A percentile compares a stretch with the other conserved stretches of the same genome.
phyloP scores from a whole-genome alignment of 1,140 invertebrate genomes.

The Drosophila baimaii region DNA sequence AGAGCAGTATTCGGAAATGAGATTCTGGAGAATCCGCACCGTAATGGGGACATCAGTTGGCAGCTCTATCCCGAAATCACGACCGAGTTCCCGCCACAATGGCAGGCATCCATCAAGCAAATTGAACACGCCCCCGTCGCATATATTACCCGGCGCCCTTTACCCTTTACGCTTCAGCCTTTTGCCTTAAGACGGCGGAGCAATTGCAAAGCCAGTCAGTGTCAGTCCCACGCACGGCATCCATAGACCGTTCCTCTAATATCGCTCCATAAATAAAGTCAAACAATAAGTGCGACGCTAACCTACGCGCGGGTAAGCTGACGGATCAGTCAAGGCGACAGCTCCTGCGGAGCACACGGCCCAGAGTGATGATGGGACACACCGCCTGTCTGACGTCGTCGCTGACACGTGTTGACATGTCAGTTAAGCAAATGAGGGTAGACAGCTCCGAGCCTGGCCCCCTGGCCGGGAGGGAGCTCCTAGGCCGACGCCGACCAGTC shows the following conservation, averaged over 20 bases:
- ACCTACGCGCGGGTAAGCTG: conserved; percentile 49
- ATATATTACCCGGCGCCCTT: conserved; percentile 39
- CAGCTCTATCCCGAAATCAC: conserved; percentile 42
- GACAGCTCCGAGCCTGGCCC: conserved; percentile 43
- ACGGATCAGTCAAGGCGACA: conserved; percentile 63
- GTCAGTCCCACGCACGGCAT: conserved; percentile 32
- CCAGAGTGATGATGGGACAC: conserved; percentile 57
- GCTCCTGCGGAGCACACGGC: conserved; percentile 45
- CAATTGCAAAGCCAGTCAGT: conserved; percentile 44
- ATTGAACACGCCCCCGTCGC: conserved; percentile 63
- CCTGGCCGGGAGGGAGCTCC: conserved; percentile 1
- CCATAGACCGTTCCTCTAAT: conserved; percentile 53
- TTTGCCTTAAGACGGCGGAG: conserved; percentile 18
- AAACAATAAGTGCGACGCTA: conserved; percentile 65
- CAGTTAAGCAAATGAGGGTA: conserved; percentile 79
- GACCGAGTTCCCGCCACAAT: conserved; percentile 50
- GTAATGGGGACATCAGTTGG: conserved; percentile 58
- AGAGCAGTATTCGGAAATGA: conserved; percentile 31
- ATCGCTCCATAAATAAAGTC: conserved; percentile 67
- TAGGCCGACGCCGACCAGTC: conserved; percentile 33
- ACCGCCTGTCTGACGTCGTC: conserved; percentile 18
- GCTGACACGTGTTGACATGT: conserved; percentile 72
- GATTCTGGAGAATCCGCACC: conserved; percentile 38
- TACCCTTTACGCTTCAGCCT: conserved; percentile 54
- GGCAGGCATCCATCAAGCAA: conserved; percentile 68